Conservation (phyloP, 2,888 invertebrate genomes). For the Achlya flavicornis region DNA sequence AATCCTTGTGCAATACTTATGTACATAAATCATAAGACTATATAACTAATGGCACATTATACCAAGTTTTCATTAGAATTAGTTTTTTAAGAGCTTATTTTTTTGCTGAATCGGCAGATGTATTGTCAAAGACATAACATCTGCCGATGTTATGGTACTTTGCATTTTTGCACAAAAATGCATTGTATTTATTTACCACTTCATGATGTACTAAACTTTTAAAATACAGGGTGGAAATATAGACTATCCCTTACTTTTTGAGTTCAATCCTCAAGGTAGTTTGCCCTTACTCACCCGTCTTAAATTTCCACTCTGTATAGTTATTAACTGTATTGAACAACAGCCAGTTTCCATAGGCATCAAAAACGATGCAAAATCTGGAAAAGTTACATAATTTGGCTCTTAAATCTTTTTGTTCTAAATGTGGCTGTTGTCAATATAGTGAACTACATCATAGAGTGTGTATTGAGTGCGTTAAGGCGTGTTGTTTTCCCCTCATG, state of each 20-base stretch:
- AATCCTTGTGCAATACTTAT: background rate
- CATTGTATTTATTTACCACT: slow-evolving; percentile 13
- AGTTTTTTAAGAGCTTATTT: slow-evolving; percentile 48
- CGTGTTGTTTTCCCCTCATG: slow-evolving; percentile 77
- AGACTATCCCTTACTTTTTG: no score
- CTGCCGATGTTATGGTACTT: slow-evolving; percentile 31
- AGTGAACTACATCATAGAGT: slow-evolving; percentile 35
- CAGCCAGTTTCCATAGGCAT: background rate
- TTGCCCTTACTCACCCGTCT: no score
- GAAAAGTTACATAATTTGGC: background rate
- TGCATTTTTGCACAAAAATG: slow-evolving; percentile 33
- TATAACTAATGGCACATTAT: no score
- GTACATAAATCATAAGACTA: slow-evolving; percentile 18
- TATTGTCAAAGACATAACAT: slow-evolving; percentile 29
- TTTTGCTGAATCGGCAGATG: slow-evolving; percentile 37
- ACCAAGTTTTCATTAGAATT: slow-evolving; percentile 24
- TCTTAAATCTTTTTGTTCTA: background rate
- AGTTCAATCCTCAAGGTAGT: no score
- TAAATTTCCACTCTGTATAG: no score
- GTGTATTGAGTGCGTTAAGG: slow-evolving; percentile 71
- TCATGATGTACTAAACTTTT: background rate
- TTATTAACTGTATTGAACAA: background rate
- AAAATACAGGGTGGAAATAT: no score
- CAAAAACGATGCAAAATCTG: background rate
- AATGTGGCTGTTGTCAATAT: slow-evolving; percentile 8